phyloP scores from a whole-genome alignment of 2,113 vertebrate genomes.

The Amazona guildingii region DNA sequence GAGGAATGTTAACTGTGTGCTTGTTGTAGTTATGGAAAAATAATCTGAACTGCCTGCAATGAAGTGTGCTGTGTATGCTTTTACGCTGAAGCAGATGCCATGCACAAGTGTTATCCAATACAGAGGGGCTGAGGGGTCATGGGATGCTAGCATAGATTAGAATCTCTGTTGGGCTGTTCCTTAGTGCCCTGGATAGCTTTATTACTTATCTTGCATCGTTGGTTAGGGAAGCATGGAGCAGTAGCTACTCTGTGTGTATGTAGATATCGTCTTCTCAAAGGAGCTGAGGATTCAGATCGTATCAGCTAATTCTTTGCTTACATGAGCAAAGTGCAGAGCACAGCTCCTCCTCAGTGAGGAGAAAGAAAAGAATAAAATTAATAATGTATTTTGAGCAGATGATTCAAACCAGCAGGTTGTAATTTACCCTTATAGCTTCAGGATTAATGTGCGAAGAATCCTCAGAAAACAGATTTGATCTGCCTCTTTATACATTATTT shows the following conservation, averaged over 20 bases:
- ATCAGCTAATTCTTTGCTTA: background rate
- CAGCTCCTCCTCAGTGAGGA: background rate
- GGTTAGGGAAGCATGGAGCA: background rate
- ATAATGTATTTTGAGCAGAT: background rate
- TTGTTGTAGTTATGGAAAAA: background rate
- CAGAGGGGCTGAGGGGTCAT: background rate
- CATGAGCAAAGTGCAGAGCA: background rate
- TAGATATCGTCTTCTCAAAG: background rate
- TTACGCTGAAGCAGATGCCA: background rate
- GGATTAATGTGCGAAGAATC: background rate
- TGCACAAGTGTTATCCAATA: too few species aligned
- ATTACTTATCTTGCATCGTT: fast-evolving
- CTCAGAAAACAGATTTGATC: background rate
- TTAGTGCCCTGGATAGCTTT: background rate
- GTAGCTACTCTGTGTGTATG: background rate
- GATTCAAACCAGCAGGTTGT: background rate
- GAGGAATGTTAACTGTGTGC: background rate
- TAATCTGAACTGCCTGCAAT: fast-evolving
- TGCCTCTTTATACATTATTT: background rate
- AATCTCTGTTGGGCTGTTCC: background rate
- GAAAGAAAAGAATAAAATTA: background rate
- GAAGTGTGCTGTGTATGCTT: background rate
- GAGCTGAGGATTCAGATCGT: background rate
- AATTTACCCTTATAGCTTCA: background rate
- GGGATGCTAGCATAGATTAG: background rate